Evolutionary conservation across 2,888 invertebrate species (phyloP).

Genomic region (Caenorhabditis becei): DNA sequence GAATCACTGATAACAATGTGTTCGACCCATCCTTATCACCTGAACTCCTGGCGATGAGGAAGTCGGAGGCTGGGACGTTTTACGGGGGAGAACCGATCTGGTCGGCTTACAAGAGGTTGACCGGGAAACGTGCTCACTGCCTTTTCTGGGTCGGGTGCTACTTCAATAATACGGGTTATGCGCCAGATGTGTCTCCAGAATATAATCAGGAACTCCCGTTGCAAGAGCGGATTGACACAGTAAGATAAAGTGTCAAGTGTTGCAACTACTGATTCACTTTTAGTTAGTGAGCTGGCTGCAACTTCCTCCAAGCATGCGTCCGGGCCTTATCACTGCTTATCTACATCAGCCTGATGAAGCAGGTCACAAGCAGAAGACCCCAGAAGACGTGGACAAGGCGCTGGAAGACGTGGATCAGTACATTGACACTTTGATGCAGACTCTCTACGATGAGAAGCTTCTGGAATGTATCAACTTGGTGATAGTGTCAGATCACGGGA

Average conservation of each 20-base stretch:
- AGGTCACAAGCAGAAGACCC: slow-evolving; percentile 68
- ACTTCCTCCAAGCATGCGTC: slow-evolving; percentile 62
- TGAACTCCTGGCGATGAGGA: slow-evolving; percentile 70
- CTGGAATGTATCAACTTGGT: slow-evolving; percentile 77
- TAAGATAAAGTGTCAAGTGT: slow-evolving; percentile 13
- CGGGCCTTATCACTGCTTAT: slow-evolving; percentile 77
- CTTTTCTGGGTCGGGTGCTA: slow-evolving; percentile 78
- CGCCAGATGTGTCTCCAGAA: slow-evolving; percentile 70
- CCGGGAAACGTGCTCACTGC: slow-evolving; percentile 71
- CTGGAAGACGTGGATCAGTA: slow-evolving; percentile 47
- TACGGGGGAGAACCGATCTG: slow-evolving; percentile 79
- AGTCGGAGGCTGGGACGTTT: slow-evolving; percentile 63
- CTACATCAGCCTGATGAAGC: slow-evolving; percentile 77
- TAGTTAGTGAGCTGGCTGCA: slow-evolving; percentile 67
- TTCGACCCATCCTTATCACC: slow-evolving; percentile 74
- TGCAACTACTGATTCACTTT: background rate
- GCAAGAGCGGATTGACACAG: slow-evolving; percentile 70
- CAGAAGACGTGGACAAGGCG: slow-evolving; percentile 61
- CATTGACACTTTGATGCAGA: slow-evolving; percentile 67
- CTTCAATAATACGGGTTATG: slow-evolving; percentile 67
- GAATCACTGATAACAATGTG: slow-evolving; percentile 75
- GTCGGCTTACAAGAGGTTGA: slow-evolving; percentile 70
- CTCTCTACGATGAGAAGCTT: slow-evolving; percentile 66
- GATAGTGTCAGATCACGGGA: slow-evolving; percentile 79
- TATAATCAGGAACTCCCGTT: slow-evolving; percentile 73